Base-by-base conservation (phyloP, 1,140 invertebrate species). In the Caenorhabditis inopinata region DNA sequence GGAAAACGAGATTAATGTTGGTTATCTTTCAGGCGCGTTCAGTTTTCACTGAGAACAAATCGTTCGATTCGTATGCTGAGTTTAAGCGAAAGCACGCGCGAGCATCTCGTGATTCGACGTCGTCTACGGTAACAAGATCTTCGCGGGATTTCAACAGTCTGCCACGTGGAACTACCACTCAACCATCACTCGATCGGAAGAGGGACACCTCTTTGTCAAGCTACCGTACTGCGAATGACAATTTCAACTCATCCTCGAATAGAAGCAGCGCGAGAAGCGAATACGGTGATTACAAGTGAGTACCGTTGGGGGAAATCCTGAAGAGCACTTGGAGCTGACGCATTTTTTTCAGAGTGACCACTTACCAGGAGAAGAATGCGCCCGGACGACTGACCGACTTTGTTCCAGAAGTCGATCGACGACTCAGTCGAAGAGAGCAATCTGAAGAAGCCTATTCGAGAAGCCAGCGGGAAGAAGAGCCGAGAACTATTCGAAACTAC, bases 321-420 rank as follows among this genome's bases (percentile, higher is more conserved):
- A n/a, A n/a, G n/a, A n/a, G n/a, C n/a, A n/a, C n/a, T n/a, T n/a
- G 38, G 5, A 42, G 38, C 38, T 42, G 27, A 21, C 6, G 14
- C 29, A 58, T n/a, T 0, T 9, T 23, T 42, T 51, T 23, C 74
- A 51, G 81, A 35, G 82, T 83, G 6, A 74, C 82, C 7, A 62
- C 46, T 25, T 49, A 84, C 23, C 81, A 83, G 27, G 82, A 83
- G 48, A 83, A 75, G 51, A 77, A 47, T 32, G n/a, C 45, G 6
- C 81, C 81, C 4, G 82, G 82, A 48, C 84, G 83, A 58, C 25
- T 83, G 38, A 77, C 81, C 25, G 82, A 83, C 49, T 83, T 83
- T 48, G 75, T 83, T 7, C 82, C 82, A 2, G 82, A 83, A 74
- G 81, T 83, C 27, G 82, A 83, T 68, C 76, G 82, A 29, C 58